Evolutionary conservation across 2,888 invertebrate genomes (phyloP), one percentile per base, ranked within the genome.

Genomic region (Phortica magna): DNA sequence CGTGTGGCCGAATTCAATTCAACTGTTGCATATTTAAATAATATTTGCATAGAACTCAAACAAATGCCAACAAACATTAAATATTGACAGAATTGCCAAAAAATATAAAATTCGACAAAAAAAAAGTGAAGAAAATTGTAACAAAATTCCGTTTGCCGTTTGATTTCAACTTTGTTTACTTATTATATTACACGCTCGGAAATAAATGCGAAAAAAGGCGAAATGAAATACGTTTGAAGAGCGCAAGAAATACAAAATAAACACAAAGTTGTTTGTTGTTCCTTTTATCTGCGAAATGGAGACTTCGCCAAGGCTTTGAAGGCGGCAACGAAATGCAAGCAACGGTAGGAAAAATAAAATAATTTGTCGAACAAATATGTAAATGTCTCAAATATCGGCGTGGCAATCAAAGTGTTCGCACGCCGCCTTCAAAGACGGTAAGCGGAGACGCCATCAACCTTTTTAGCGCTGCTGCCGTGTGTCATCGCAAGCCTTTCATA

Each of bases 121-220:
- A 81, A 75, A 68, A 77, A 79, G 75, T 67, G 22, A 53, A 55
- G 53, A 7, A 73, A 65, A 83, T 67, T 65, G 72, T 76, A 72
- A 78, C 74, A 82, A 76, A 76, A 75, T 73, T 43, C 74, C 71
- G 42, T 68, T 41, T 68, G n/a, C n/a, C 12, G 9, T 68, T 42
- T 48, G 48, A 12, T 6, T 14, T 48, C 14, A 12, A 14, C 14
- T 48, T 12, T 9, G 48, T 12, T 48, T 48, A 48, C 48, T 48
- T 48, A 9, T 48, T 1, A 48, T 48, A 48, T 48, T 31, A 31
- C 31, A 31, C 31, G 31, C 31, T 31, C 2, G 5, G 31, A 31
- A 31, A 31, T 4, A 31, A 31, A 31, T 4, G 31, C 2, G 1
- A 31, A 31, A 31, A 31, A 31, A 31, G 2, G 5, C 0, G 1